phyloP scores from a whole-genome alignment of 2,888 invertebrate species.

The Orthosia gracilis region DNA sequence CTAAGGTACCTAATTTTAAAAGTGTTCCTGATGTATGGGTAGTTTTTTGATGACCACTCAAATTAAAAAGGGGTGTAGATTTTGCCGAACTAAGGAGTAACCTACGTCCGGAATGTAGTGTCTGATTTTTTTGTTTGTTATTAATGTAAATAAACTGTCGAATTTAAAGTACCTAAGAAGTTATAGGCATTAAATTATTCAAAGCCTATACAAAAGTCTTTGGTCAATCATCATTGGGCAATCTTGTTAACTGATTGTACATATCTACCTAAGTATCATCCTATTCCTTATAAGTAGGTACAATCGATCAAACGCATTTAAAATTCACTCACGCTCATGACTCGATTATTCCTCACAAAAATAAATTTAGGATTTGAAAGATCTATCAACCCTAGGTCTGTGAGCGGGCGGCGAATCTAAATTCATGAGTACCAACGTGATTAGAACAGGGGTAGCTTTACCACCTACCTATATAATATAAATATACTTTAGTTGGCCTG shows the following conservation, averaged over 20 bases:
- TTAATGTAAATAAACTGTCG: too few relatives aligned
- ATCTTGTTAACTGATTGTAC: too few relatives aligned
- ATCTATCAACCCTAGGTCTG: slow-evolving; percentile 64
- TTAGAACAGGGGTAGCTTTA: slow-evolving; percentile 78
- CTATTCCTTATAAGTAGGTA: too few relatives aligned
- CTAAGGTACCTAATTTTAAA: background rate
- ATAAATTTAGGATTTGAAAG: slow-evolving; percentile 25
- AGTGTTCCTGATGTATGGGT: background rate
- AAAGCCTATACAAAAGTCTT: background rate
- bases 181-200: background rate
- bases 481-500: slow-evolving; percentile 78
- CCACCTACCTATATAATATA: slow-evolving; percentile 71
- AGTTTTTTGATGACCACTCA: background rate
- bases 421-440: slow-evolving; percentile 82
- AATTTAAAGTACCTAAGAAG: background rate
- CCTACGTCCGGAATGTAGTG: background rate
- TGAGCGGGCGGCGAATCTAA: slow-evolving; percentile 74
- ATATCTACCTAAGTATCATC: too few relatives aligned
- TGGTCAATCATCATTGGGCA: too few relatives aligned
- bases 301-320: too few relatives aligned
- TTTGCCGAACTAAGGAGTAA: background rate
- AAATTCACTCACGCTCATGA: background rate
- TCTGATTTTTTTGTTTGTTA: background rate
- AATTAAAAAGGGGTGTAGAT: background rate
- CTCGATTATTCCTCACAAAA: background rate